Percentiles rank a stretch among this genome's conserved stretches.
Conservation (phyloP, 2,888 invertebrate species). For the Elegia similella region DNA sequence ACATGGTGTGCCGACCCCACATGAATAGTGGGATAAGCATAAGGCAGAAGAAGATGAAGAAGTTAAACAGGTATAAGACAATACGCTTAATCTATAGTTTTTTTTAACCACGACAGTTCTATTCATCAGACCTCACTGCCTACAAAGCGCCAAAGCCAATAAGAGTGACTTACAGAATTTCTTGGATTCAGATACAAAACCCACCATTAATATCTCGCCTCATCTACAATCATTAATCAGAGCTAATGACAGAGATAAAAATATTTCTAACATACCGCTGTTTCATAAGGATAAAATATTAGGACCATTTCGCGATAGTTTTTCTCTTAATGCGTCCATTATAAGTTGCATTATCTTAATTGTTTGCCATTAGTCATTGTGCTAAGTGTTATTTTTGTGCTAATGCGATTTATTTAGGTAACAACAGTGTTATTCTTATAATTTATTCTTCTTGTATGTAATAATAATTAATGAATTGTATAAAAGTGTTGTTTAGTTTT, state of each 20-base stretch:
- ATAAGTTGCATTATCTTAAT: conserved; percentile 16
- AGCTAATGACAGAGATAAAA: conserved; percentile 53
- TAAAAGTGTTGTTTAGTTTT: too few species aligned
- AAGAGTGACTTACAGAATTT: conserved; percentile 1
- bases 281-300: conserved; percentile 35
- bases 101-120: not conserved
- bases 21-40: too few species aligned
- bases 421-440: not conserved
- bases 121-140: too few species aligned
- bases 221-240: conserved; percentile 45
- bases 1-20: too few species aligned
- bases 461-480: too few species aligned
- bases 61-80: too few species aligned
- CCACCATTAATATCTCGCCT: conserved; percentile 43
- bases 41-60: too few species aligned
- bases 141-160: conserved; percentile 2
- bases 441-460: too few species aligned
- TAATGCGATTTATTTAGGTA: not conserved
- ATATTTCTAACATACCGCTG: conserved; percentile 39
- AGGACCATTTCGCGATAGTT: conserved; percentile 29
- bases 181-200: conserved; percentile 37
- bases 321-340: conserved; percentile 24
- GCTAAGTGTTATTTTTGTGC: conserved; percentile 1
- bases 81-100: too few species aligned
- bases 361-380: conserved; percentile 9